Base-by-base conservation (phyloP, 1,140 invertebrate genomes). In the Nephila pilipes region DNA sequence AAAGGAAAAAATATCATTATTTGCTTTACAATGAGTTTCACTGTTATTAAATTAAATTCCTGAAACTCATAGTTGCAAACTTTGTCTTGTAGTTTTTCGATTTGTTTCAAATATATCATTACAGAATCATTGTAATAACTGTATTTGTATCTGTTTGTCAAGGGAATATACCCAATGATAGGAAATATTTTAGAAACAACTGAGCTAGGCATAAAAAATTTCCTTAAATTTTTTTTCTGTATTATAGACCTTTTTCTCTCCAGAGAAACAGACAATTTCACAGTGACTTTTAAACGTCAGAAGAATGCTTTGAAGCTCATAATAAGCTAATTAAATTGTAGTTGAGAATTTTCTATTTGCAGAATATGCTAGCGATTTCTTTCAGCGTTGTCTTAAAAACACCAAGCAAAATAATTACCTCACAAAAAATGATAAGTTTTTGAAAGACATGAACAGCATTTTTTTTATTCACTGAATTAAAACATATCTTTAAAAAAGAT, bases 251-350 rank as follows among this genome's bases (percentile, higher is more conserved):
- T 46, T 46, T 10, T 25, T 29, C 63, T 65, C 25, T n/a, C n/a
- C 22, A 0, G 1, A 3, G 22, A 25, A 63, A 14, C 10, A 65
- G 10, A 6, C 5, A n/a, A n/a, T 14, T 65, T 32, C 16, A 25
- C 4, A 3, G 69, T 32, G 16, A 20, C 69, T n/a, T 75, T 20
- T 12, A 75, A 75, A 75, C 5, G 16, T 32, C 3, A 6, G 32
- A 75, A 32, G 8, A 3, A 29, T 3, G 25, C 69, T 75, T 75
- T 75, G 32, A 29, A 32, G 32, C 69, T 36, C 16, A 18, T 75
- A 75, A 75, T 36, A 36, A 75, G 69, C 69, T 75, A 75, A 36
- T 75, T 75, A 75, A 75, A 75, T 18, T 18, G 18, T 20, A 75
- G 32, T 75, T 75, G 4, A 75, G 29, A 3, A 25, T 75, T 75